phyloP scores from a whole-genome alignment of 2,113 vertebrate genomes.

The Glareola pratincola region DNA sequence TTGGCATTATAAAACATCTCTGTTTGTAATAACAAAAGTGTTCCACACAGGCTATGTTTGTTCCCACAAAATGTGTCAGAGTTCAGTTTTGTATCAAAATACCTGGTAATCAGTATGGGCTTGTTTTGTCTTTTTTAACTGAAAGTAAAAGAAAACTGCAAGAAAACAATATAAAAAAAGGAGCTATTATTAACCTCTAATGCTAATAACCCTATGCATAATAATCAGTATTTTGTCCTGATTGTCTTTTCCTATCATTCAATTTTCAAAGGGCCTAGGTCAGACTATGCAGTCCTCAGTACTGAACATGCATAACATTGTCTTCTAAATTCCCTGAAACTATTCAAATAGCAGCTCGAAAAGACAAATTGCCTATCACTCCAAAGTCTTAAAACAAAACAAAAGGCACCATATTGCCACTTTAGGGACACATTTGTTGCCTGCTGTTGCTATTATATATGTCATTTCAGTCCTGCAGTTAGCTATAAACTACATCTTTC shows the following conservation, averaged over 20 bases:
- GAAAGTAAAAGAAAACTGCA: neutral
- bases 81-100: constrained; percentile 27
- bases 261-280: neutral
- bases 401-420: constrained; percentile 83
- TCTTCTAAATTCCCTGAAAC: constrained; percentile 75
- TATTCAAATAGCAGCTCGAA: constrained; percentile 74
- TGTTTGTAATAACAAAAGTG: neutral
- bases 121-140: neutral
- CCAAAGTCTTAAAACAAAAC: constrained; percentile 80
- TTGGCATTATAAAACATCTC: neutral
- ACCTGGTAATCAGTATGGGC: neutral
- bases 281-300: constrained; percentile 24
- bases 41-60: neutral
- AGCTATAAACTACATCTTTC: constrained; percentile 83
- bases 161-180: neutral
- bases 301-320: constrained; percentile 59
- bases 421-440: constrained; percentile 84
- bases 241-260: neutral
- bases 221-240: neutral
- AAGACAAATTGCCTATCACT: constrained; percentile 78
- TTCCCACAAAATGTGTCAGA: constrained; percentile 45
- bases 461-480: constrained; percentile 82
- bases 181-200: neutral
- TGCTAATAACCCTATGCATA: neutral
- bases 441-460: constrained; percentile 83